phyloP scores from a whole-genome alignment of 2,113 vertebrate genomes.

The Perccottus glenii region DNA sequence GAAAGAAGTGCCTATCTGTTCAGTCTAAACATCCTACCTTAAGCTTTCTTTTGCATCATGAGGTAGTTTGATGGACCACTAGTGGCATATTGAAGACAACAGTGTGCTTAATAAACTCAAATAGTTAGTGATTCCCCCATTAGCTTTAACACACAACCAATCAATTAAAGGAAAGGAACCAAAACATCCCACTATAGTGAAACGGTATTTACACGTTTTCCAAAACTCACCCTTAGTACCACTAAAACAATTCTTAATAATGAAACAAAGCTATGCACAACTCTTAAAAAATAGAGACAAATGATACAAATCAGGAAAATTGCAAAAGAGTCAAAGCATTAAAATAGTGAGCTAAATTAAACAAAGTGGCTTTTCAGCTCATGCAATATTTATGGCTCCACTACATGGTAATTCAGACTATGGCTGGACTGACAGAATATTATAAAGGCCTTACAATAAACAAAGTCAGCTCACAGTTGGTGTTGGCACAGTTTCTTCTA shows the following conservation, averaged over 20 bases:
- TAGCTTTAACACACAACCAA: not conserved
- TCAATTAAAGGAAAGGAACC: not conserved
- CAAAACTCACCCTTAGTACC: slow-evolving; percentile 2
- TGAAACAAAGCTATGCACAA: not conserved
- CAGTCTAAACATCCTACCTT: too few species aligned
- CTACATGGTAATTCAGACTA: slow-evolving; percentile 40
- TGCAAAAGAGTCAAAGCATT: slow-evolving; percentile 4
- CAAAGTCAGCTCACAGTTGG: slow-evolving; percentile 1
- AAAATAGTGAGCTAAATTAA: slow-evolving; percentile 13
- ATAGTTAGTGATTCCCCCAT: not conserved
- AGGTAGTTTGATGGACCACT: not conserved
- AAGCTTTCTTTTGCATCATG: not conserved
- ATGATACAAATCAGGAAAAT: not conserved
- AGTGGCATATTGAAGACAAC: not conserved
- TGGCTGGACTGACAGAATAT: slow-evolving; percentile 11
- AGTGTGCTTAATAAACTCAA: not conserved
- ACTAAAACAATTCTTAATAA: not conserved
- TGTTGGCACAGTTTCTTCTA: slow-evolving; percentile 23
- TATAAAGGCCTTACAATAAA: slow-evolving; percentile 11
- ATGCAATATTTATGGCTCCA: slow-evolving; percentile 49
- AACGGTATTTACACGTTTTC: not conserved
- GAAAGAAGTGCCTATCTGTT: too few species aligned
- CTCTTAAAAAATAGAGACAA: not conserved
- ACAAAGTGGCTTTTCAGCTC: slow-evolving; percentile 29
- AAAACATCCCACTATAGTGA: not conserved